These are phyloP conservation scores for Rhea americana DNA, from an alignment of 2,113 vertebrate genomes.

Conservation along the genomic window DNA sequence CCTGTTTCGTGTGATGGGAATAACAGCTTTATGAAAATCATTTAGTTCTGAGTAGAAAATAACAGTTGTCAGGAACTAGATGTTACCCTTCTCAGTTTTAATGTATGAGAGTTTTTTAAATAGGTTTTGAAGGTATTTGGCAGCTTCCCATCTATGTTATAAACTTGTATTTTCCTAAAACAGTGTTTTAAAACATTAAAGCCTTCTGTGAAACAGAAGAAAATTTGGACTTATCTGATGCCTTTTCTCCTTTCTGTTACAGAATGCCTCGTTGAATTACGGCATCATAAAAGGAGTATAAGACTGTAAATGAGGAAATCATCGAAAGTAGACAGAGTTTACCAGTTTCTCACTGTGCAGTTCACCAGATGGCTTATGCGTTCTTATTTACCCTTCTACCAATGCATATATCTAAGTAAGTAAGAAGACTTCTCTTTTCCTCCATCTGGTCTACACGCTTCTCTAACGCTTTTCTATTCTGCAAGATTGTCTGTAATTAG, in stretches of 20 bases:
- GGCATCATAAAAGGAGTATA: accelerated
- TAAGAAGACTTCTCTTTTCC: neutral
- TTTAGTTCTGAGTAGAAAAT: neutral
- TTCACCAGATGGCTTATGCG: neutral
- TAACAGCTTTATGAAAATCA: neutral
- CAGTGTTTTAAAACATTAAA: neutral
- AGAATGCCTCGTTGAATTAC: neutral
- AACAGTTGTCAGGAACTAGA: neutral
- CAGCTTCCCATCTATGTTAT: neutral
- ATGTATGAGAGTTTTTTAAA: neutral
- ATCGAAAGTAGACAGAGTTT: neutral
- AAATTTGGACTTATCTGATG: neutral
- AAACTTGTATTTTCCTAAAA: neutral
- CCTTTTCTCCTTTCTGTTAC: neutral
- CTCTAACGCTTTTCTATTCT: neutral
- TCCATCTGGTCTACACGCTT: neutral
- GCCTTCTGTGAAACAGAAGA: neutral
- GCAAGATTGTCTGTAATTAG: neutral
- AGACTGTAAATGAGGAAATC: neutral
- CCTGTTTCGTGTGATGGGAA: neutral
- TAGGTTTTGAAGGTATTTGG: neutral
- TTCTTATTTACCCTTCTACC: neutral
- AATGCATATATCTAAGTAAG: neutral
- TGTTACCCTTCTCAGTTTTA: neutral
- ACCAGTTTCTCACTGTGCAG: neutral